phyloP scores from a whole-genome alignment of 2,113 vertebrate species.

The Podiceps cristatus region DNA sequence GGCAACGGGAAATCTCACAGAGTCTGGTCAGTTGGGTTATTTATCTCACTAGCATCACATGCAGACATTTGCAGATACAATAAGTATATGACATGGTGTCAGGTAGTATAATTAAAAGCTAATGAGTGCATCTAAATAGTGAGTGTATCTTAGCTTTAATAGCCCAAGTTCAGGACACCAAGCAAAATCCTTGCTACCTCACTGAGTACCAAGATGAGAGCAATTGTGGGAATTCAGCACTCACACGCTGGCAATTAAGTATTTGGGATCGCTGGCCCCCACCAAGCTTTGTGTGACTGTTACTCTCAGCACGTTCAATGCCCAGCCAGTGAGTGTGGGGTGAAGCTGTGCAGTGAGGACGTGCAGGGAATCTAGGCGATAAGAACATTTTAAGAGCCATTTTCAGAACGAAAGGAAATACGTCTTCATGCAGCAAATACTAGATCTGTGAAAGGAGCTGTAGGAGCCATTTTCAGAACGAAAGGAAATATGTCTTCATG shows the following conservation, averaged over 20 bases:
- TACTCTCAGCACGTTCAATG: accelerated
- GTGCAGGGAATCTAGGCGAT: neutral
- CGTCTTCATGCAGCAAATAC: neutral
- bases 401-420: neutral
- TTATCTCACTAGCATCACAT: neutral
- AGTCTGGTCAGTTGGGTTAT: neutral
- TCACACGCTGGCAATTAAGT: neutral
- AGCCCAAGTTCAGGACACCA: neutral
- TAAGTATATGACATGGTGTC: neutral
- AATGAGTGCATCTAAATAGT: neutral
- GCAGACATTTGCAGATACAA: neutral
- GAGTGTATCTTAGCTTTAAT: neutral
- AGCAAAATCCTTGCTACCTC: neutral
- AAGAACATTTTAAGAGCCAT: neutral
- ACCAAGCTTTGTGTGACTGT: accelerated
- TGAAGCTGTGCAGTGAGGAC: neutral
- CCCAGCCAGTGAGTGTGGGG: neutral
- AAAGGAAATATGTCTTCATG: neutral
- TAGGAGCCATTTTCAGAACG: neutral
- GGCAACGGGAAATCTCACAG: neutral
- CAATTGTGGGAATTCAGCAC: too few relatives aligned
- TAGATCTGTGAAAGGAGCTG: neutral
- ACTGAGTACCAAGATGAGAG: neutral
- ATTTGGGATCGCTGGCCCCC: neutral
- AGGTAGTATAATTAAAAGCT: neutral